These are phyloP conservation scores for Tenthredo livida DNA, from an alignment of 2,888 invertebrate genomes.

Conservation along the genomic window DNA sequence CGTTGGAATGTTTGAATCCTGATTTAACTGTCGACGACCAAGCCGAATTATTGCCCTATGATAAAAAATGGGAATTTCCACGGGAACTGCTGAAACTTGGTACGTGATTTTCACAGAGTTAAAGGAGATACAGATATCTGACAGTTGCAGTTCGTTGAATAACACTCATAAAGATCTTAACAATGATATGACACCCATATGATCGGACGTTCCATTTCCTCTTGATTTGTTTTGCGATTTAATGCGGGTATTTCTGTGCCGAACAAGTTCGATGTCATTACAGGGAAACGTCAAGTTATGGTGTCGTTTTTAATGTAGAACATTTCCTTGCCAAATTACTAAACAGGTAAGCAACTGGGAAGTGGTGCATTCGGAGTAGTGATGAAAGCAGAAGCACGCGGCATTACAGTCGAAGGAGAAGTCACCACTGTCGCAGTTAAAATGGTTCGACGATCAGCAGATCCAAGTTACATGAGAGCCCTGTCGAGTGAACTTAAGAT, in stretches of 20 bases:
- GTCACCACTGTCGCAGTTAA: conserved; percentile 81
- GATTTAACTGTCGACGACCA: conserved; percentile 81
- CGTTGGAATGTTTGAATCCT: conserved; percentile 78
- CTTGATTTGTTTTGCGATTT: neutral
- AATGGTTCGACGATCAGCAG: conserved; percentile 80
- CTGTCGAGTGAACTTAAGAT: conserved; percentile 82
- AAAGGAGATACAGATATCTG: neutral
- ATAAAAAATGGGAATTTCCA: conserved; percentile 80
- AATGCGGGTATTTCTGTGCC: neutral
- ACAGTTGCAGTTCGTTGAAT: neutral
- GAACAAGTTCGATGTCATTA: neutral
- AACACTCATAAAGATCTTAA: neutral
- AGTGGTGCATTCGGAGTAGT: conserved; percentile 83
- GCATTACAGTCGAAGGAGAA: conserved; percentile 76
- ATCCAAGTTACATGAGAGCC: conserved; percentile 80
- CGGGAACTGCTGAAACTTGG: conserved; percentile 80
- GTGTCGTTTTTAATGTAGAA: neutral
- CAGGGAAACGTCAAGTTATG: neutral
- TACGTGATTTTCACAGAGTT: conserved; percentile 62
- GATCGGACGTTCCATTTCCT: neutral
- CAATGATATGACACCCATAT: neutral
- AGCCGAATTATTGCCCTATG: conserved; percentile 80
- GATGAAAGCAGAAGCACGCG: conserved; percentile 80
- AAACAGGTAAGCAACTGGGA: conserved; percentile 80
- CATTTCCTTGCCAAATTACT: neutral